Evolutionary conservation across 2,113 vertebrate species (phyloP), one percentile per base, ranked within the genome.

Genomic region (Scophthalmus maximus): DNA sequence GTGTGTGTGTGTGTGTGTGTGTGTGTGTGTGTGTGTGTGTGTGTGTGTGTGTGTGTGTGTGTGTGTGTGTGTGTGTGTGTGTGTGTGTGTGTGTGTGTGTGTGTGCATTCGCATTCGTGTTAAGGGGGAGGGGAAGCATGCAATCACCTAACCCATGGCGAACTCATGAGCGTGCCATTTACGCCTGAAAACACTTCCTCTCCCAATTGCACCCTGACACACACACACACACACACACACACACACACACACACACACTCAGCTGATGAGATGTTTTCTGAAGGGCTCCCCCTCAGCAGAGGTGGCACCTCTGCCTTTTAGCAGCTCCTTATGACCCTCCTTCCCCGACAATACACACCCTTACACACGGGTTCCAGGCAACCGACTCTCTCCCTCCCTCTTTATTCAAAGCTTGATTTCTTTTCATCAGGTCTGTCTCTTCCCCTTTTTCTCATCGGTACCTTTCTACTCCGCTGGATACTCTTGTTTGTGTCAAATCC

Each of bases 261-360:
- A 73, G 53, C 46, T 87, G 84, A 84, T 82, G 84, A 80, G 70
- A 79, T 87, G 83, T 85, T 88, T 73, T 81, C 29, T 85, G 72
- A 78, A 87, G 76, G 76, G 50, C 78, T 83, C 40, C 78, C 83
- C 72, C 87, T 84, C 89, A 90, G 72, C 57, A 73, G 78, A 90
- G 86, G 88, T 91, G 89, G 85, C 85, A 90, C 83, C 88, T 57
- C 55, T 91, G 83, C 89, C 82, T 91, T 88, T 91, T 92, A 88
- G 91, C 87, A 81, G 75, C 85, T 88, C 82, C 88, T 92, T 87
- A 92, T 87, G 86, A 89, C 79, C 81, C 87, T 89, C 79, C 53
- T 64, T 79, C 73, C 70, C 36, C 67, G 44, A 76, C 79, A 90
- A 87, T 82, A 81, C 85, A 80, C 79, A 75, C 77, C 82, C 82